phyloP scores from a whole-genome alignment of 1,140 invertebrate genomes.

The Dendroctonus valens region DNA sequence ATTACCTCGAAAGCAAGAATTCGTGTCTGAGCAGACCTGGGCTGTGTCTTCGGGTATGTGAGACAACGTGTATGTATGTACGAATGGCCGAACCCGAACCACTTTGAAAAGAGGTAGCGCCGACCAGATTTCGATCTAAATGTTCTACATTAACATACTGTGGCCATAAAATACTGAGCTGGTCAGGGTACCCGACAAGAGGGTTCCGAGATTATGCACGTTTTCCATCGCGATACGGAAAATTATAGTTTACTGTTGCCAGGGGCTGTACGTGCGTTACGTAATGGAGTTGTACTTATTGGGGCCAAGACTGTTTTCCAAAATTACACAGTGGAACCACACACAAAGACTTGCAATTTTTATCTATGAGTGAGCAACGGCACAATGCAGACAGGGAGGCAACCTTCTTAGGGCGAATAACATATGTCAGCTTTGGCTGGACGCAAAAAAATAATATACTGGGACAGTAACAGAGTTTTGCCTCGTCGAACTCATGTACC shows the following conservation, averaged over 20 bases:
- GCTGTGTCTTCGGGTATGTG: too few species aligned
- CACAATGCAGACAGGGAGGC: background rate
- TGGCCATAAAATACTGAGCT: constrained; percentile 46
- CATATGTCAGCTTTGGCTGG: constrained; percentile 7
- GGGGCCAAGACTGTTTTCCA: background rate
- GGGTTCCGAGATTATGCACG: constrained; percentile 33
- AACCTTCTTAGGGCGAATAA: constrained; percentile 15
- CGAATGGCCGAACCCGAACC: background rate
- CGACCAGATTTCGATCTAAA: constrained; percentile 51
- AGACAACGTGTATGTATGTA: too few species aligned
- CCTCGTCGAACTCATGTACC: background rate
- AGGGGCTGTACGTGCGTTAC: constrained; percentile 31
- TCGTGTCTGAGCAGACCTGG: too few species aligned
- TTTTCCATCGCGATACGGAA: constrained; percentile 35
- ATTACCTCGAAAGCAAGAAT: too few species aligned
- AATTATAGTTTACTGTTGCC: constrained; percentile 33
- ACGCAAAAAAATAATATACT: constrained; percentile 20
- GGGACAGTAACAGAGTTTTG: constrained; percentile 24
- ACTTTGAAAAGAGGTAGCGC: constrained; percentile 40
- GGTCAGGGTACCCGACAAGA: constrained; percentile 36
- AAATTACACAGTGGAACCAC: constrained; percentile 1
- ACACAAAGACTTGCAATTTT: background rate
- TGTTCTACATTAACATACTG: constrained; percentile 50
- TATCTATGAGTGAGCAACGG: constrained; percentile 6
- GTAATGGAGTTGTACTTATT: constrained; percentile 25